A percentile compares a stretch with the other conserved stretches of the same genome.
Evolutionary conservation across 2,113 vertebrate genomes (phyloP).

Genomic region (Asarcornis scutulata): DNA sequence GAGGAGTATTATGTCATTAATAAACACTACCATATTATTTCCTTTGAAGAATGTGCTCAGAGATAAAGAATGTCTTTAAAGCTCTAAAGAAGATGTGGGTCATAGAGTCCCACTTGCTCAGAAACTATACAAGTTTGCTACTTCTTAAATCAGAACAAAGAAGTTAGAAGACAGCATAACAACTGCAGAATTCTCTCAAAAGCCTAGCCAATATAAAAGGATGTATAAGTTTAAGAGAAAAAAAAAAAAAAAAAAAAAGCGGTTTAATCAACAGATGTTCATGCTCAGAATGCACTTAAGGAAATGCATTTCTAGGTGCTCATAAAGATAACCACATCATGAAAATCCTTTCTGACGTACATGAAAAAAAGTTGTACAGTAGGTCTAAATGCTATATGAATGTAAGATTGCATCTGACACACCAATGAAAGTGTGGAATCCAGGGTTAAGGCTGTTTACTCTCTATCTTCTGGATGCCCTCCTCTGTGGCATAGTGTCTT

Average conservation of each 20-base stretch:
- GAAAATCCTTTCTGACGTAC: background rate
- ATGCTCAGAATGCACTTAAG: background rate
- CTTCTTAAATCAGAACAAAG: background rate
- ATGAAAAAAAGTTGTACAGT: background rate
- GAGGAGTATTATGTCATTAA: conserved; percentile 35
- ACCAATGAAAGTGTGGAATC: background rate
- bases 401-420: background rate
- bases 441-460: background rate
- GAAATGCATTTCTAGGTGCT: background rate
- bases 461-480: background rate
- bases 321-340: background rate
- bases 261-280: background rate
- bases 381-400: background rate
- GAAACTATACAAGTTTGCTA: background rate
- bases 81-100: background rate
- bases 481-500: background rate
- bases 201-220: background rate
- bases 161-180: background rate
- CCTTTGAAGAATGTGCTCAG: background rate
- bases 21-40: conserved; percentile 26
- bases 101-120: background rate
- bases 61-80: background rate
- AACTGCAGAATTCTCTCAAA: background rate
- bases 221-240: background rate
- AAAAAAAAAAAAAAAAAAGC: too few species aligned